A percentile compares a stretch with the other conserved stretches of the same genome.
phyloP scores from a whole-genome alignment of 2,797 vertebrate species.

The Coluber constrictor region DNA sequence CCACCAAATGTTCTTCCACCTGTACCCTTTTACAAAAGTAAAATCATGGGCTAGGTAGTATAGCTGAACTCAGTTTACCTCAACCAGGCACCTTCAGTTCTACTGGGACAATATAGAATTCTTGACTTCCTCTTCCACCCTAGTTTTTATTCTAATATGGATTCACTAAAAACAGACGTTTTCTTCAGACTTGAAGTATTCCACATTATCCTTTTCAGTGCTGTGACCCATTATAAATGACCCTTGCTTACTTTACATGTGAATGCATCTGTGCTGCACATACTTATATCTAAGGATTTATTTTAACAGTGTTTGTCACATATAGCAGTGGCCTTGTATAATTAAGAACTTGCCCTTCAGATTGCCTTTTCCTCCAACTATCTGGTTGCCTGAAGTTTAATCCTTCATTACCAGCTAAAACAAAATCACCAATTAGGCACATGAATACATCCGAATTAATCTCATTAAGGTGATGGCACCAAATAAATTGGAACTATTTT shows the following conservation, averaged over 20 bases:
- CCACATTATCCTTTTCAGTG: neutral
- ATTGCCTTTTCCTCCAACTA: conserved; percentile 62
- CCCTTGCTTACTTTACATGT: neutral
- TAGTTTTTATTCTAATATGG: neutral
- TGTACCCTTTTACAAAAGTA: neutral
- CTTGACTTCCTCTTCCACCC: neutral
- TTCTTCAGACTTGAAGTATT: neutral
- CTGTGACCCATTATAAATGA: neutral
- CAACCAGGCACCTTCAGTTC: neutral
- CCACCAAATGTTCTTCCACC: neutral
- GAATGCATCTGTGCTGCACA: neutral
- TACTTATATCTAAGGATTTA: conserved; percentile 18
- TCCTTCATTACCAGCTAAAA: conserved; percentile 83
- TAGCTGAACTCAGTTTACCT: too few species aligned
- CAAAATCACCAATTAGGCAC: conserved; percentile 85
- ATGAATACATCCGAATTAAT: conserved; percentile 82
- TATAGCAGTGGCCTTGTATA: conserved; percentile 64
- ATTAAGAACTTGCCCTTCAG: conserved; percentile 70
- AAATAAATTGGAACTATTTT: conserved; percentile 85
- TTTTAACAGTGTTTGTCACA: conserved; percentile 52
- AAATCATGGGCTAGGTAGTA: neutral
- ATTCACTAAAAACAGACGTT: neutral
- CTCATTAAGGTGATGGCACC: conserved; percentile 85
- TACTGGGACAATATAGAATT: neutral
- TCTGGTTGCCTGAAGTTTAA: conserved; percentile 80